Evolutionary conservation across 23 tunicate genomes (phyloP).

Genomic region (Ascidia mentula): DNA sequence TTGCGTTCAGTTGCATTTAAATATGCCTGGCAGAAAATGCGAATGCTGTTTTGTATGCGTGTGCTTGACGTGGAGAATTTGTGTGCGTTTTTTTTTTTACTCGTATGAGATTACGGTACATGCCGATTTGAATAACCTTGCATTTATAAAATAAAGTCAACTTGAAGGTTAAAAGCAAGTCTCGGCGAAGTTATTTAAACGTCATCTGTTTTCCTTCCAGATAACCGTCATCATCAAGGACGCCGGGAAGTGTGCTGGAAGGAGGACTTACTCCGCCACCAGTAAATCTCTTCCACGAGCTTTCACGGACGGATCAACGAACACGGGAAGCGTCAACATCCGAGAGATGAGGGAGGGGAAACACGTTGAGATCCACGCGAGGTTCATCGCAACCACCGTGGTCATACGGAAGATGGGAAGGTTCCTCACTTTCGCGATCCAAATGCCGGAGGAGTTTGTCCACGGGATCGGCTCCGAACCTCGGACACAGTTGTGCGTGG

Average conservation of each 20-base stretch:
- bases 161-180: too few species aligned
- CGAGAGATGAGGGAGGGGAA: slow-evolving; percentile 21
- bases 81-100: too few species aligned
- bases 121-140: too few species aligned
- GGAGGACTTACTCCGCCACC: slow-evolving; percentile 49
- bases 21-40: neutral
- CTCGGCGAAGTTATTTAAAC: too few species aligned
- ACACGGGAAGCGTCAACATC: slow-evolving; percentile 53
- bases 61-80: neutral
- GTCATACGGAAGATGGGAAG: slow-evolving; percentile 63
- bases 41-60: neutral
- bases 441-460: slow-evolving; percentile 70
- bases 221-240: slow-evolving; percentile 69
- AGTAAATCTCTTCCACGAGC: slow-evolving; percentile 42
- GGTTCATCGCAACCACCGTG: slow-evolving; percentile 72
- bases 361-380: slow-evolving; percentile 56
- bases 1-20: neutral
- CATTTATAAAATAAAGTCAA: too few species aligned
- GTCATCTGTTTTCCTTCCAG: slow-evolving; percentile 45
- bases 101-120: too few species aligned
- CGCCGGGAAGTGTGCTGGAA: slow-evolving; percentile 59
- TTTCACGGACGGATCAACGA: slow-evolving; percentile 62
- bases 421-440: slow-evolving; percentile 72
- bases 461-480: slow-evolving; percentile 24
- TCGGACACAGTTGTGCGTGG: slow-evolving; percentile 71